Evolutionary conservation across 2,888 invertebrate species (phyloP).

Genomic region (Nomada fucata): DNA sequence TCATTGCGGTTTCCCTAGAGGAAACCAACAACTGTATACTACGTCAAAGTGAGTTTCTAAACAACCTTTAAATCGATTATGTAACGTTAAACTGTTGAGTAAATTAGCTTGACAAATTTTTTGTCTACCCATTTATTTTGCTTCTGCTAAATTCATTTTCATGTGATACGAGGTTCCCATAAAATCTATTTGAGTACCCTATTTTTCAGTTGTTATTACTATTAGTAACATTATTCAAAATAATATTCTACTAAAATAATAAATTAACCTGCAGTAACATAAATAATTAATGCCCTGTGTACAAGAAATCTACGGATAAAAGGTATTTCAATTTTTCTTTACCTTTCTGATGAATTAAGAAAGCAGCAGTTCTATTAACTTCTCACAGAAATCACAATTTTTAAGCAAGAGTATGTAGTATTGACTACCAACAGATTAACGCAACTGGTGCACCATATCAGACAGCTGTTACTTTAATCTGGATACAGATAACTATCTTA

Average conservation of each 20-base stretch:
- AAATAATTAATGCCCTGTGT: neutral
- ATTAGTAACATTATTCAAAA: neutral
- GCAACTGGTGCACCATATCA: conserved; percentile 64
- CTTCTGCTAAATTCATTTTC: neutral
- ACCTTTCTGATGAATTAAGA: neutral
- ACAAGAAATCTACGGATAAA: neutral
- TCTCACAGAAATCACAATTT: neutral
- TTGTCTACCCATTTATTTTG: neutral
- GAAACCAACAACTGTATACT: conserved; percentile 79
- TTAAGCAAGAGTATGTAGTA: neutral
- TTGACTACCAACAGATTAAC: conserved; percentile 42
- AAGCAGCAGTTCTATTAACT: neutral
- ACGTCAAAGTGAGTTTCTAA: conserved; percentile 78
- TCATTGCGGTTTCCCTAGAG: conserved; percentile 79
- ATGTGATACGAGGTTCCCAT: no score
- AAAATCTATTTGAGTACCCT: neutral
- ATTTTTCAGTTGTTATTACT: neutral
- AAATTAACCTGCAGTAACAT: no score
- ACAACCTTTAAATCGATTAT: neutral
- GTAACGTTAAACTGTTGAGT: neutral
- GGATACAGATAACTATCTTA: conserved; percentile 50
- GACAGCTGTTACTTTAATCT: conserved; percentile 70
- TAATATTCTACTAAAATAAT: neutral
- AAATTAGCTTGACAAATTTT: neutral
- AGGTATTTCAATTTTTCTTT: neutral